These are phyloP conservation scores for Melieria omissa DNA, from an alignment of 2,888 invertebrate species.

Conservation along the genomic window DNA sequence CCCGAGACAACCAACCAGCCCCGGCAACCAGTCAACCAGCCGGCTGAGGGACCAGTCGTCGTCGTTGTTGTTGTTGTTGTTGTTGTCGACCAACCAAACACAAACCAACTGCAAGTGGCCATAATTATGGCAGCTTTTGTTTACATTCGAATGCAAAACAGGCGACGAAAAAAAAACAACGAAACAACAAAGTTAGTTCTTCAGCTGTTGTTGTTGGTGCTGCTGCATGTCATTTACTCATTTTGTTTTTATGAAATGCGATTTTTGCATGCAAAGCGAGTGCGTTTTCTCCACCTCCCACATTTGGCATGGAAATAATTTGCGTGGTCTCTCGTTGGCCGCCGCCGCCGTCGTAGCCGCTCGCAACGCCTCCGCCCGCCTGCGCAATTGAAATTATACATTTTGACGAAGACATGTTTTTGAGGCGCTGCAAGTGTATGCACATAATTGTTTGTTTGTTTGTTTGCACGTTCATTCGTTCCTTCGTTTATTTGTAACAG, in stretches of 20 bases:
- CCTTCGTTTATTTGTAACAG: not conserved
- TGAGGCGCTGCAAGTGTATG: not conserved
- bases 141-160: conserved; percentile 10
- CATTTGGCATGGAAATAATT: conserved; percentile 6
- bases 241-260: not conserved
- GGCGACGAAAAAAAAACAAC: too few species aligned
- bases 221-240: conserved; percentile 12
- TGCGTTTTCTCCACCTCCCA: conserved; percentile 15
- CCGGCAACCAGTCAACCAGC: conserved; percentile 17
- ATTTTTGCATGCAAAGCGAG: conserved; percentile 7
- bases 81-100: conserved; percentile 17
- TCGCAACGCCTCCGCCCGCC: not conserved
- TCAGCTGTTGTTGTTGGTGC: not conserved
- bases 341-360: not conserved
- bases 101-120: conserved; percentile 20
- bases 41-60: not conserved
- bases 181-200: too few species aligned
- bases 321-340: conserved; percentile 1
- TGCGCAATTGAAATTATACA: conserved; percentile 18
- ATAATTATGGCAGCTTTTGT: conserved; percentile 26
- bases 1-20: not conserved
- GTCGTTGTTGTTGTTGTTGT: conserved; percentile 19
- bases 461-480: conserved; percentile 1
- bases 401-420: conserved; percentile 10
- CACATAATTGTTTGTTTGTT: not conserved